Evolutionary conservation across 1,140 invertebrate genomes (phyloP).

Genomic region (Holcopasites calliopsidis): DNA sequence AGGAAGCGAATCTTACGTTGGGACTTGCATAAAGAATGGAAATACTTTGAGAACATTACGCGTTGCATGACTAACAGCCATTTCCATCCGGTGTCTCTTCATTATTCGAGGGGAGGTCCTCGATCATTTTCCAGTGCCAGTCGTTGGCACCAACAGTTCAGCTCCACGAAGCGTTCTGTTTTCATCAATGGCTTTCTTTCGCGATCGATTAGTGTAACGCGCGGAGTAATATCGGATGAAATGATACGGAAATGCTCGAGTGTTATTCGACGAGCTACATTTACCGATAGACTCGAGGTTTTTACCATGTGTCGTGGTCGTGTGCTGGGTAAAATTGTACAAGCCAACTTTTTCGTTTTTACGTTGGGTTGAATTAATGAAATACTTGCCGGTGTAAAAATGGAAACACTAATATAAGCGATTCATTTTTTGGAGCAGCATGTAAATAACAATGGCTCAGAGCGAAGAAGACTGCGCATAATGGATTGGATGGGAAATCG

Average conservation of each 20-base stretch:
- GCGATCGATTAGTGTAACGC: slow-evolving; percentile 40
- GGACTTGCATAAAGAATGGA: too few relatives aligned
- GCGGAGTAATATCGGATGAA: too few relatives aligned
- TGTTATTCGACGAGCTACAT: neutral
- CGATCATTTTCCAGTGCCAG: too few relatives aligned
- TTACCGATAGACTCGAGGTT: neutral
- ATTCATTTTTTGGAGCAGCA: slow-evolving; percentile 74
- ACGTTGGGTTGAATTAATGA: slow-evolving; percentile 68
- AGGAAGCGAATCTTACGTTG: too few relatives aligned
- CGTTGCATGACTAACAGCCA: too few relatives aligned
- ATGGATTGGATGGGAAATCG: slow-evolving; percentile 32
- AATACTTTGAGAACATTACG: too few relatives aligned
- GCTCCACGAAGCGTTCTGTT: too few relatives aligned
- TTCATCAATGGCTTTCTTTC: too few relatives aligned
- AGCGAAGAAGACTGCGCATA: slow-evolving; percentile 65
- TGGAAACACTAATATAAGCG: slow-evolving; percentile 67
- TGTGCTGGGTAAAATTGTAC: slow-evolving; percentile 57
- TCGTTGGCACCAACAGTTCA: too few relatives aligned
- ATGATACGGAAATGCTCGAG: neutral
- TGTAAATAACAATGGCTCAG: slow-evolving; percentile 77
- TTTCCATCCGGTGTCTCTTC: too few relatives aligned
- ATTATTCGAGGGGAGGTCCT: too few relatives aligned
- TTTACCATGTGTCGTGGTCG: slow-evolving; percentile 29
- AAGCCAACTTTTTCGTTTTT: slow-evolving; percentile 70
- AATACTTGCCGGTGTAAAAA: slow-evolving; percentile 62